Conservation (phyloP, 1,140 invertebrate genomes). For the Reticulitermes speratus region DNA sequence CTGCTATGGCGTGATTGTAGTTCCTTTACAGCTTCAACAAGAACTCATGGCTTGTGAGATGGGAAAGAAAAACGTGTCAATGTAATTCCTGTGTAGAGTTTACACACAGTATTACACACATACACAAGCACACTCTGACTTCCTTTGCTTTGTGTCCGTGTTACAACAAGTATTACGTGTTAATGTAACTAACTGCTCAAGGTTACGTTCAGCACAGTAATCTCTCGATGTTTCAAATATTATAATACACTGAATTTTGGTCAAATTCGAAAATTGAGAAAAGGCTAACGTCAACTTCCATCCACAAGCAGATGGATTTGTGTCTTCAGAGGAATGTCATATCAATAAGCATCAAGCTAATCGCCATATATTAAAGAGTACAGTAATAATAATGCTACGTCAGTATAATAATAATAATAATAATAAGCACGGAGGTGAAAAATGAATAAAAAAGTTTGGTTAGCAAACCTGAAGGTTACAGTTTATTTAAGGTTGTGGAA, state of each 20-base stretch:
- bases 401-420: too few relatives aligned
- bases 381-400: too few relatives aligned
- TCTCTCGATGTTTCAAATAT: not conserved
- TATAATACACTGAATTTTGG: not conserved
- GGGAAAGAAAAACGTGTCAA: not conserved
- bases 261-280: not conserved
- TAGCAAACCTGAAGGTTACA: too few relatives aligned
- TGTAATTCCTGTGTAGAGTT: not conserved
- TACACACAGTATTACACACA: not conserved
- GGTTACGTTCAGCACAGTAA: not conserved
- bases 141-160: not conserved
- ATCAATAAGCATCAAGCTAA: too few relatives aligned
- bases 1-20: conserved; percentile 2
- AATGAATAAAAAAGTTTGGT: too few relatives aligned
- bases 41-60: not conserved
- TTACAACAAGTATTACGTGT: not conserved
- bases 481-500: too few relatives aligned
- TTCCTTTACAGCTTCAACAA: not conserved
- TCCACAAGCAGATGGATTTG: not conserved
- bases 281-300: not conserved
- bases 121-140: not conserved
- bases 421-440: too few relatives aligned
- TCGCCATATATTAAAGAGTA: too few relatives aligned
- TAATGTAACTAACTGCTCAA: not conserved
- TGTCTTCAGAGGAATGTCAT: not conserved